Evolutionary conservation across 1,140 invertebrate genomes (phyloP).

Genomic region (Akabosia matsudoensis): DNA sequence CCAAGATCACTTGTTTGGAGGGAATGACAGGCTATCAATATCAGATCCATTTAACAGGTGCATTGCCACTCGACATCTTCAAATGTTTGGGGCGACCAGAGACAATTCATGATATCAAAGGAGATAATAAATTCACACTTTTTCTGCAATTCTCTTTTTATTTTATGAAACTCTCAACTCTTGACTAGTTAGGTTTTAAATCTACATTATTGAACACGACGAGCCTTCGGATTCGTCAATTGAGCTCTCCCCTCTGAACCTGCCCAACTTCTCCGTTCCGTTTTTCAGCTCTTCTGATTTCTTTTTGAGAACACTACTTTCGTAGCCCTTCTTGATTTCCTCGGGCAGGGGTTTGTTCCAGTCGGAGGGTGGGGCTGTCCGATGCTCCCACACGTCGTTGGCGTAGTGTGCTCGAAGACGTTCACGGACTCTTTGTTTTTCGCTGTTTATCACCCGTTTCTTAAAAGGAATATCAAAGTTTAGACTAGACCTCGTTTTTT

Average conservation of each 20-base stretch:
- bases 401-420: conserved; percentile 64
- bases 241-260: background rate
- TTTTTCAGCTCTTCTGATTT: conserved; percentile 63
- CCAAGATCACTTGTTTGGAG: too few relatives aligned
- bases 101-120: too few relatives aligned
- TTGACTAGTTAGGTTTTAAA: background rate
- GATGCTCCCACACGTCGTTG: conserved; percentile 74
- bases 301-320: conserved; percentile 62
- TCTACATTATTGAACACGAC: background rate
- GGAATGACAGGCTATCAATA: too few relatives aligned
- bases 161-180: background rate
- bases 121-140: too few relatives aligned
- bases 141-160: background rate
- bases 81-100: too few relatives aligned
- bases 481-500: background rate
- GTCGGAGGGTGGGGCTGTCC: conserved; percentile 68
- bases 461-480: conserved; percentile 52
- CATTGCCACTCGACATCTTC: too few relatives aligned
- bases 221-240: background rate
- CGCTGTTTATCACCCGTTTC: conserved; percentile 67
- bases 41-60: too few relatives aligned
- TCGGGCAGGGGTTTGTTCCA: conserved; percentile 76
- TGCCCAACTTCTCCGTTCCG: conserved; percentile 39
- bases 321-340: conserved; percentile 64
- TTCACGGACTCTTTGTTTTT: conserved; percentile 60